phyloP scores from a whole-genome alignment of 1,140 invertebrate species.

The Idris sp. region DNA sequence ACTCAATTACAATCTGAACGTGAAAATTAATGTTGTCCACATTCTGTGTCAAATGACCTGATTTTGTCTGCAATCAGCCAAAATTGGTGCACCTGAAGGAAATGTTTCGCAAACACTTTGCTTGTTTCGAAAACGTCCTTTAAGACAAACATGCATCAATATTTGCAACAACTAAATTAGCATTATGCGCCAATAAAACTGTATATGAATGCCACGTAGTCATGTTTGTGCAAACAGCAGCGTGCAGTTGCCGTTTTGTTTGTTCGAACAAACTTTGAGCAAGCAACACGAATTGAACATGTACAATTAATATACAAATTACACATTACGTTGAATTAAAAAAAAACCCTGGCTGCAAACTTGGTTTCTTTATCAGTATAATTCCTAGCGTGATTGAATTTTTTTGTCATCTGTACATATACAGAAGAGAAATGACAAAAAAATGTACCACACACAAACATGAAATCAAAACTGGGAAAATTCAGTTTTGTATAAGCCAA shows the following conservation, averaged over 20 bases:
- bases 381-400: too few relatives aligned
- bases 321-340: neutral
- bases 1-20: too few relatives aligned
- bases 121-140: slow-evolving; percentile 8
- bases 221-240: slow-evolving; percentile 24
- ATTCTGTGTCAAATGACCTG: too few relatives aligned
- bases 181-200: slow-evolving; percentile 27
- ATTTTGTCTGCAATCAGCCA: too few relatives aligned
- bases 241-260: slow-evolving; percentile 18
- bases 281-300: slow-evolving; percentile 22
- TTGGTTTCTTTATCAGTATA: too few relatives aligned
- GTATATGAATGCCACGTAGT: slow-evolving; percentile 11
- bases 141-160: slow-evolving; percentile 18
- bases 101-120: slow-evolving; percentile 2
- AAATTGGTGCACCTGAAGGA: neutral
- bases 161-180: slow-evolving; percentile 33
- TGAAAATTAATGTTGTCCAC: too few relatives aligned
- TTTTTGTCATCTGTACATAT: too few relatives aligned
- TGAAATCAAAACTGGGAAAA: slow-evolving; percentile 31
- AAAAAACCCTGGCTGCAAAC: too few relatives aligned
- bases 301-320: slow-evolving; percentile 26
- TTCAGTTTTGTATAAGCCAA: slow-evolving; percentile 27
- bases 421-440: too few relatives aligned
- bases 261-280: slow-evolving; percentile 20
- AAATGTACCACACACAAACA: too few relatives aligned